Conservation (phyloP, 1,140 invertebrate species). For the Eupristina koningsbergeri region DNA sequence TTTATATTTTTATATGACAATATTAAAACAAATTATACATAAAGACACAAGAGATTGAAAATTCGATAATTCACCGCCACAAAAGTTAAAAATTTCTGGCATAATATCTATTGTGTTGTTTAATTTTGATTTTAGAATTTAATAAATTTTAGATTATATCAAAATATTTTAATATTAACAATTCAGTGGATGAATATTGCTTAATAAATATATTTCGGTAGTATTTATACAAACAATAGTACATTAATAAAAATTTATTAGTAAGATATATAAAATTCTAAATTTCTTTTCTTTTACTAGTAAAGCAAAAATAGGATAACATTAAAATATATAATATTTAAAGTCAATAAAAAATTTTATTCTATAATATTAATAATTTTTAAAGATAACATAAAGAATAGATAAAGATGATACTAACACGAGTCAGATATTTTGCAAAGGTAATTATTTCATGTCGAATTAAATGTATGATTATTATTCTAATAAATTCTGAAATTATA, state of each 20-base stretch:
- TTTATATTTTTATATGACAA: background rate
- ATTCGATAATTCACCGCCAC: background rate
- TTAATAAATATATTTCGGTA: too few relatives aligned
- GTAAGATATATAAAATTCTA: too few relatives aligned
- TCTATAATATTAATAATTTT: too few relatives aligned
- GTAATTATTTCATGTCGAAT: background rate
- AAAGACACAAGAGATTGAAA: background rate
- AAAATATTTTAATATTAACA: background rate
- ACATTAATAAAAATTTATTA: too few relatives aligned
- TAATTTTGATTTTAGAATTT: background rate
- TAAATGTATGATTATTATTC: background rate
- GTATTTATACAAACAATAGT: too few relatives aligned
- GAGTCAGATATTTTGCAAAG: background rate
- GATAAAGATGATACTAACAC: background rate
- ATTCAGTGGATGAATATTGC: too few relatives aligned
- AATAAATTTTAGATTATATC: background rate
- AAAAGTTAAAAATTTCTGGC: background rate
- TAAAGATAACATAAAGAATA: too few relatives aligned
- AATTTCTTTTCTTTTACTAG: too few relatives aligned
- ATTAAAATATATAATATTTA: too few relatives aligned
- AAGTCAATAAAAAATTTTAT: too few relatives aligned
- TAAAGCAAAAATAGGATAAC: too few relatives aligned
- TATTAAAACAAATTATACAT: background rate
- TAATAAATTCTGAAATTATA: background rate
- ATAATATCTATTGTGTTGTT: background rate